A percentile compares a stretch with the other conserved stretches of the same genome.
phyloP scores from a whole-genome alignment of 2,888 invertebrate genomes.

The Hanleya hanleyi region DNA sequence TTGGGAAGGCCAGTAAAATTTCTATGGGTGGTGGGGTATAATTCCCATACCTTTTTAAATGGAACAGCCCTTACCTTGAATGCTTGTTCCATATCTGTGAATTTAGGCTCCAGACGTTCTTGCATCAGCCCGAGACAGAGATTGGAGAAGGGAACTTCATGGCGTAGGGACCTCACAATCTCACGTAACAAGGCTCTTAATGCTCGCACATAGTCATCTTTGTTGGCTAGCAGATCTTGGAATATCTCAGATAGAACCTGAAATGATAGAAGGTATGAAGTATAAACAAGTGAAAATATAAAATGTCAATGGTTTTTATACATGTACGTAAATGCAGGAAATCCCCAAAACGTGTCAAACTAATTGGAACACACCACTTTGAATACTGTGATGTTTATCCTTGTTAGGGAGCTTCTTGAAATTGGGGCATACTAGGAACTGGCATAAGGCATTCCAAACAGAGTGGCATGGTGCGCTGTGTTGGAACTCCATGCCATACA shows the following conservation, averaged over 20 bases:
- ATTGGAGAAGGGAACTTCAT: slow-evolving; percentile 86
- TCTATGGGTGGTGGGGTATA: too few species aligned
- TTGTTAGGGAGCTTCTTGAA: too few species aligned
- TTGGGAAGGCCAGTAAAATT: too few species aligned
- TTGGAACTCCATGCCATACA: too few species aligned
- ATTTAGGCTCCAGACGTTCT: slow-evolving; percentile 68
- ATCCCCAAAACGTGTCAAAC: too few species aligned
- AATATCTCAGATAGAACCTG: slow-evolving; percentile 74
- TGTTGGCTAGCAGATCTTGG: slow-evolving; percentile 84
- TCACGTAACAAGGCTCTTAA: slow-evolving; percentile 90
- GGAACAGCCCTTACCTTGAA: slow-evolving; percentile 59
- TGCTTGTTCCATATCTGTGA: slow-evolving; percentile 68
- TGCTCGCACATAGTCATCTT: slow-evolving; percentile 91
- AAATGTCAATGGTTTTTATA: neutral
- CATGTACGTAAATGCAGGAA: neutral
- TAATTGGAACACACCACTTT: too few species aligned
- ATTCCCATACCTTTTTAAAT: too few species aligned
- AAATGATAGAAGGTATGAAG: slow-evolving; percentile 11
- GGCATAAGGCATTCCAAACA: too few species aligned
- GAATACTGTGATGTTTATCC: too few species aligned
- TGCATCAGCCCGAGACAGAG: slow-evolving; percentile 86
- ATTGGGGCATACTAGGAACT: too few species aligned
- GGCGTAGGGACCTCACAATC: slow-evolving; percentile 87
- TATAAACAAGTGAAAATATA: neutral
- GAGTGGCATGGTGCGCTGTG: too few species aligned